These are phyloP conservation scores for Eulemur albifrons DNA, from an alignment of 2,797 vertebrate genomes.

Conservation along the genomic window DNA sequence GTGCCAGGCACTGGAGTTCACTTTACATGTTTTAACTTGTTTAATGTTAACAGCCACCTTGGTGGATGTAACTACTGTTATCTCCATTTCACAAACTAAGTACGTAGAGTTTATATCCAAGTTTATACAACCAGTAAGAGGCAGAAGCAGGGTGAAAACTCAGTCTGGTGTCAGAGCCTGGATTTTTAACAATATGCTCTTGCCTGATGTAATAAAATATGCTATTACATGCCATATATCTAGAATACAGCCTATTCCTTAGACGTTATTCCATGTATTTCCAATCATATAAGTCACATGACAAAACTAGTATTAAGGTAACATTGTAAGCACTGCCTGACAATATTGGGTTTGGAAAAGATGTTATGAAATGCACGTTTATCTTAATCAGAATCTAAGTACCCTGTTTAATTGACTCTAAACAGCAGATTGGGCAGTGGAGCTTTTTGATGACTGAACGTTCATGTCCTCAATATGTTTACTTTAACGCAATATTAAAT, in stretches of 20 bases:
- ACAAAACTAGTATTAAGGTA: background rate
- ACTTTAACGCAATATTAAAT: conserved; percentile 85
- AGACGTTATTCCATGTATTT: background rate
- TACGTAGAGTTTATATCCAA: background rate
- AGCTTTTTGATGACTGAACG: conserved; percentile 80
- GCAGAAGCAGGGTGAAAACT: background rate
- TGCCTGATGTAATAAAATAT: background rate
- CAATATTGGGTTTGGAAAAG: conserved; percentile 40
- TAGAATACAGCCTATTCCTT: background rate
- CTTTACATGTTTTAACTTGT: background rate
- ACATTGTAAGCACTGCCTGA: background rate
- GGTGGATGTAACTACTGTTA: background rate
- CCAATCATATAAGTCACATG: background rate
- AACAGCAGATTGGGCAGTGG: conserved; percentile 7
- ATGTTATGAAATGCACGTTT: background rate
- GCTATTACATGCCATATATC: background rate
- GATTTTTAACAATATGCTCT: background rate
- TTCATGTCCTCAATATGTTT: conserved; percentile 82
- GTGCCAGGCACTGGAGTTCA: background rate
- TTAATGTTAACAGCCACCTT: background rate
- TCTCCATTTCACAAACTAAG: background rate
- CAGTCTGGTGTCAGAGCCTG: background rate
- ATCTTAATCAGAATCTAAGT: conserved; percentile 47
- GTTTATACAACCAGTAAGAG: background rate
- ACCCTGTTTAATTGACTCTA: background rate